phyloP scores from a whole-genome alignment of 2,888 invertebrate species.

The Xanthia icteritia region DNA sequence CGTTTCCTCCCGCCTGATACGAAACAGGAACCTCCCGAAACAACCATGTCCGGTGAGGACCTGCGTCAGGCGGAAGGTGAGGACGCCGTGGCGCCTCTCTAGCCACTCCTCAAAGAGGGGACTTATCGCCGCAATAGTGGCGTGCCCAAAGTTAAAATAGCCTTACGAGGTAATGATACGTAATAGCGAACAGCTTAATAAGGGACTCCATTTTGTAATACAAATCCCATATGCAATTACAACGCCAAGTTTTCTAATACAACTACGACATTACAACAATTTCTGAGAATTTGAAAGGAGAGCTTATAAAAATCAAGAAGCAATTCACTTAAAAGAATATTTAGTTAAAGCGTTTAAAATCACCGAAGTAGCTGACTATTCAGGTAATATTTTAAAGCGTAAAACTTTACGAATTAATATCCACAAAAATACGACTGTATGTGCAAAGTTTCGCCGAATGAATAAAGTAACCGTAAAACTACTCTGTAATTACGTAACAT shows the following conservation, averaged over 20 bases:
- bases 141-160: conserved; percentile 26
- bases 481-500: conserved; percentile 87
- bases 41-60: no score
- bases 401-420: conserved; percentile 56
- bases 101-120: no score
- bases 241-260: conserved; percentile 24
- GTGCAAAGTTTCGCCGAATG: conserved; percentile 78
- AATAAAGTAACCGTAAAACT: conserved; percentile 76
- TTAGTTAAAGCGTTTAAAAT: conserved; percentile 44
- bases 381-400: conserved; percentile 34
- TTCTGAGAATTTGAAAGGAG: conserved; percentile 34
- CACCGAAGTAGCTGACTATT: conserved; percentile 39
- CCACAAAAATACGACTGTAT: conserved; percentile 70
- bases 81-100: no score
- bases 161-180: conserved; percentile 21
- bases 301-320: conserved; percentile 36
- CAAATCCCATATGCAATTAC: conserved; percentile 38
- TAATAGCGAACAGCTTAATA: conserved; percentile 41
- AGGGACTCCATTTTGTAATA: conserved; percentile 30
- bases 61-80: no score
- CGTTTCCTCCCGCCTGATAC: no score
- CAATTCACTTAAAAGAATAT: conserved; percentile 38
- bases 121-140: no score
- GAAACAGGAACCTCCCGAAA: no score
- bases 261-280: conserved; percentile 17